Evolutionary conservation across 2,888 invertebrate genomes (phyloP).

Genomic region (Pasiphila rectangulata): DNA sequence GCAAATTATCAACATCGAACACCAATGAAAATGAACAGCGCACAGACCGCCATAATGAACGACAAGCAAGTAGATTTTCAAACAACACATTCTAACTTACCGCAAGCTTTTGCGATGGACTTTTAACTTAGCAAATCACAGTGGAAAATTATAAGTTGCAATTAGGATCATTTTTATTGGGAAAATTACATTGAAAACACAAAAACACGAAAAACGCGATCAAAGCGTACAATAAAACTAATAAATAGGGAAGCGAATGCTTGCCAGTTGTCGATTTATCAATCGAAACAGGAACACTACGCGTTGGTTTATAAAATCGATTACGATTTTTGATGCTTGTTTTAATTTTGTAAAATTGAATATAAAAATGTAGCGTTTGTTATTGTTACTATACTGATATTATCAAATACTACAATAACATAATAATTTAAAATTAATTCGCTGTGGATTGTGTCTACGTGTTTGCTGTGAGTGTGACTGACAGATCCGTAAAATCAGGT

Average conservation of each 20-base stretch:
- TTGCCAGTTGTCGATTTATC: background rate
- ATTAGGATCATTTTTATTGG: slow-evolving; percentile 61
- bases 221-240: slow-evolving; percentile 47
- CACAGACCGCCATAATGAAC: slow-evolving; percentile 80
- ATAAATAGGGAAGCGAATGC: slow-evolving; percentile 39
- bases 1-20: slow-evolving; percentile 42
- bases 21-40: slow-evolving; percentile 47
- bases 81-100: slow-evolving; percentile 62
- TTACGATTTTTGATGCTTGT: too few relatives aligned
- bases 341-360: too few relatives aligned
- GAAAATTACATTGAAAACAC: slow-evolving; percentile 53
- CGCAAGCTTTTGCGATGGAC: slow-evolving; percentile 73
- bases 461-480: too few relatives aligned
- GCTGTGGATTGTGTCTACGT: too few relatives aligned
- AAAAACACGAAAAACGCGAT: slow-evolving; percentile 63
- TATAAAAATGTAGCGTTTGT: too few relatives aligned
- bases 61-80: slow-evolving; percentile 66
- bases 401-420: too few relatives aligned
- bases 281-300: background rate
- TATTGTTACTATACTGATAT: too few relatives aligned
- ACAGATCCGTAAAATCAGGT: too few relatives aligned
- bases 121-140: slow-evolving; percentile 53
- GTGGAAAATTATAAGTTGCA: slow-evolving; percentile 49
- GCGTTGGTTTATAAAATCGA: background rate
- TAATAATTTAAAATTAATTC: too few relatives aligned